Evolutionary conservation across 2,113 vertebrate genomes (phyloP), one percentile per base, ranked within the genome.

Genomic region (Lycocorax pyrrhopterus): DNA sequence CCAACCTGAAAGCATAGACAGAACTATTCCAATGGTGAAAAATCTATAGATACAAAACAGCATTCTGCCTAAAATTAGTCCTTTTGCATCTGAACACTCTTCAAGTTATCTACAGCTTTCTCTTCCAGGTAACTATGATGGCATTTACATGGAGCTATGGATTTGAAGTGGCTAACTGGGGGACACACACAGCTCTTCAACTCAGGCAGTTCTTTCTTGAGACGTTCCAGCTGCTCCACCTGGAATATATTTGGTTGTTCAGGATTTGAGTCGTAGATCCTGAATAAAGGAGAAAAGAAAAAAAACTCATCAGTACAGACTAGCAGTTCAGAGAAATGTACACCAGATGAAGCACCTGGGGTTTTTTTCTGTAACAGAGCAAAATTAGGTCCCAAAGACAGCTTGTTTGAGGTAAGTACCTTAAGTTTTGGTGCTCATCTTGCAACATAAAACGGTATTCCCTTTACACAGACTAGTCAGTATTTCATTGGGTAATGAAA

Each of bases 181-280:
- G 99, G 98, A 49, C 98, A 99, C 79, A 98, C 55, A 59, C 98
- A 98, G 96, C 97, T 99, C 94, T 98, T 99, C 30, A 98, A 73
- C 80, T 99, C 98, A 3, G 99, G 98, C 67, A 99, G 97, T 13
- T 99, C 98, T 60, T 98, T 98, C 94, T 98, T 98, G 90, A 99
- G 97, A 43, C 98, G 97, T 80, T 99, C 98, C 92, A 99, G 96
- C 93, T 99, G 99, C 94, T 99, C 99, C 96, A 99, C 98, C 95
- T 99, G 98, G 98, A 99, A 99, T 97, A 99, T 97, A 96, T 99
- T 98, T 72, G 98, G 97, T 93, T 99, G 98, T 89, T 99, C 99
- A 26, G 97, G 98, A 94, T 98, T 97, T 9, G 98, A 98, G 30
- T 99, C 99, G 12, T 99, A 99, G 97, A 99, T 99, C 95, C 99